Conservation (phyloP, 2,113 vertebrate genomes). For the Cranoglanis bouderius region DNA sequence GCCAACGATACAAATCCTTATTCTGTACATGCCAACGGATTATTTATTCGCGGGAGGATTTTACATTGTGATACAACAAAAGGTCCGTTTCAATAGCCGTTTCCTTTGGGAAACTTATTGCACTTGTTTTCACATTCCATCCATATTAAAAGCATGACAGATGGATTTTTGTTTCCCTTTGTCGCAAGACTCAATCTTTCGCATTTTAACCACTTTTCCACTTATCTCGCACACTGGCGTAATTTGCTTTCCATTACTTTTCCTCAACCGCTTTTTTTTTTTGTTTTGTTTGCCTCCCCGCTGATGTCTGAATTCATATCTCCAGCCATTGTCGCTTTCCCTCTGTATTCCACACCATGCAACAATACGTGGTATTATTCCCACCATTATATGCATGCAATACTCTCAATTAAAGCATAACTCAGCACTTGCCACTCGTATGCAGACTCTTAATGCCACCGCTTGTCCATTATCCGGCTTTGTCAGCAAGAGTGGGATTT, state of each 20-base stretch:
- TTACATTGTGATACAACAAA: slow-evolving; percentile 13
- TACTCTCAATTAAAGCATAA: slow-evolving; percentile 53
- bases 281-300: slow-evolving; percentile 50
- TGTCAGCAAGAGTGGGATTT: slow-evolving; percentile 21
- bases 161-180: slow-evolving; percentile 40
- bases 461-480: slow-evolving; percentile 33
- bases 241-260: slow-evolving; percentile 55
- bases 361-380: slow-evolving; percentile 49
- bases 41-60: slow-evolving; percentile 22
- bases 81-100: neutral
- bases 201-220: slow-evolving; percentile 49
- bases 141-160: slow-evolving; percentile 45
- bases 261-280: slow-evolving; percentile 46
- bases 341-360: neutral
- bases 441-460: slow-evolving; percentile 25
- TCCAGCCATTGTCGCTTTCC: slow-evolving; percentile 44
- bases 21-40: slow-evolving; percentile 18
- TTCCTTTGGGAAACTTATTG: slow-evolving; percentile 29
- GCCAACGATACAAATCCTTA: neutral
- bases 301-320: slow-evolving; percentile 52
- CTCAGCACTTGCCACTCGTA: slow-evolving; percentile 41
- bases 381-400: slow-evolving; percentile 33
- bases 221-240: slow-evolving; percentile 46
- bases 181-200: slow-evolving; percentile 40
- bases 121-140: slow-evolving; percentile 40